A percentile compares a stretch with the other conserved stretches of the same genome.
These are phyloP conservation scores for Megastigmus dorsalis DNA, from an alignment of 2,888 invertebrate genomes.

Conservation along the genomic window DNA sequence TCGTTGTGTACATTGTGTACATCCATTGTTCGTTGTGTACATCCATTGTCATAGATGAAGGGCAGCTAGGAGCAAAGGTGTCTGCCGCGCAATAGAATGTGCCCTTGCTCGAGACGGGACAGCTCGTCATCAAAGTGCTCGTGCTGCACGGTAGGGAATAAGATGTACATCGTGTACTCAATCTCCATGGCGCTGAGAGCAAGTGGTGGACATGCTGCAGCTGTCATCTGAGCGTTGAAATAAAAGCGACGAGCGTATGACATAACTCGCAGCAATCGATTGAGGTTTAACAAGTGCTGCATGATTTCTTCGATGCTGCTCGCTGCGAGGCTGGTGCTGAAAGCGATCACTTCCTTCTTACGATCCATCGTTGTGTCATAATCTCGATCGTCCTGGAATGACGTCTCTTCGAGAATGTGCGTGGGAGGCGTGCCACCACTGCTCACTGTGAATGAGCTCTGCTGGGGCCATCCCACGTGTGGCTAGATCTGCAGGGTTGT, in stretches of 20 bases:
- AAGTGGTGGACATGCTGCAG: background rate
- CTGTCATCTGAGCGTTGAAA: background rate
- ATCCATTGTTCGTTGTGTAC: no score
- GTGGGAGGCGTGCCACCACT: background rate
- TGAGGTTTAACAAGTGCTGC: background rate
- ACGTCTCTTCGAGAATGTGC: no score
- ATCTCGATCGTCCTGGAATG: background rate
- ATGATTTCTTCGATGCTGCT: background rate
- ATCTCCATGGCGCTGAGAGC: background rate
- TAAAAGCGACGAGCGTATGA: background rate
- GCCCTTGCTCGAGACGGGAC: background rate
- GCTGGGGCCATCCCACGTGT: background rate
- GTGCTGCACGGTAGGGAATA: background rate
- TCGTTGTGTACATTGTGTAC: no score
- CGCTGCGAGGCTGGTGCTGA: background rate
- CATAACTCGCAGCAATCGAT: background rate
- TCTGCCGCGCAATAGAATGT: no score
- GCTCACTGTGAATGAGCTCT: no score
- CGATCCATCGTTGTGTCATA: background rate
- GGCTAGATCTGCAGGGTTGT: background rate
- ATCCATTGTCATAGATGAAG: no score
- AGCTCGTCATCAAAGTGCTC: background rate
- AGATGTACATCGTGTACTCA: background rate
- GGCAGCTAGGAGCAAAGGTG: no score
- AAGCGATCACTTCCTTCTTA: background rate